Percentiles rank a stretch among this genome's conserved stretches.
phyloP scores from a whole-genome alignment of 1,140 invertebrate species.

The Triops longicaudatus region DNA sequence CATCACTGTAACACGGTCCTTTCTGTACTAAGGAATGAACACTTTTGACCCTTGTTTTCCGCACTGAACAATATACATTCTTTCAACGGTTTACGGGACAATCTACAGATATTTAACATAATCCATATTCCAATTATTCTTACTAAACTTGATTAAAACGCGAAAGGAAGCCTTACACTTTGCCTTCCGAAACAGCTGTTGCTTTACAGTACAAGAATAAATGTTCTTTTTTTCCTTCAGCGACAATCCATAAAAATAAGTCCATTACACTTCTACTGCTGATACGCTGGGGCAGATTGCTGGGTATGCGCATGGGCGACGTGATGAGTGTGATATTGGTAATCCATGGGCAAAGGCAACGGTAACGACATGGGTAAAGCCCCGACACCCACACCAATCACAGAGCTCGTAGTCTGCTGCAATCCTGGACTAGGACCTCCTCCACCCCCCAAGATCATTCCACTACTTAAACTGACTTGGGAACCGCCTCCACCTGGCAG shows the following conservation, averaged over 20 bases:
- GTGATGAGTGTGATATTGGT: conserved; percentile 23
- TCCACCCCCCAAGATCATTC: conserved; percentile 24
- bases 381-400: conserved; percentile 9
- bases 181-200: background rate
- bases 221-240: background rate
- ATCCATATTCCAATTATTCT: background rate
- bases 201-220: conserved; percentile 15
- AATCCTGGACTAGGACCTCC: conserved; percentile 19
- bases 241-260: background rate
- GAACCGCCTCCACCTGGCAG: background rate
- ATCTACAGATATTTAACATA: background rate
- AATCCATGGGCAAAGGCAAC: conserved; percentile 27
- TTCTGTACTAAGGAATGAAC: background rate
- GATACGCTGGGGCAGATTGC: conserved; percentile 23
- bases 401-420: conserved; percentile 13
- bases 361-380: conserved; percentile 22
- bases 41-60: background rate
- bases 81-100: background rate
- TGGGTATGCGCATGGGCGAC: conserved; percentile 21
- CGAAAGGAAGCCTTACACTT: background rate
- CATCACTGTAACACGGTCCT: background rate
- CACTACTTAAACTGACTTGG: background rate
- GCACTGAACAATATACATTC: background rate
- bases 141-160: background rate
- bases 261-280: conserved; percentile 16